A percentile compares a stretch with the other conserved stretches of the same genome.
phyloP scores from a whole-genome alignment of 1,140 invertebrate species.

The Pseudoatta argentina region DNA sequence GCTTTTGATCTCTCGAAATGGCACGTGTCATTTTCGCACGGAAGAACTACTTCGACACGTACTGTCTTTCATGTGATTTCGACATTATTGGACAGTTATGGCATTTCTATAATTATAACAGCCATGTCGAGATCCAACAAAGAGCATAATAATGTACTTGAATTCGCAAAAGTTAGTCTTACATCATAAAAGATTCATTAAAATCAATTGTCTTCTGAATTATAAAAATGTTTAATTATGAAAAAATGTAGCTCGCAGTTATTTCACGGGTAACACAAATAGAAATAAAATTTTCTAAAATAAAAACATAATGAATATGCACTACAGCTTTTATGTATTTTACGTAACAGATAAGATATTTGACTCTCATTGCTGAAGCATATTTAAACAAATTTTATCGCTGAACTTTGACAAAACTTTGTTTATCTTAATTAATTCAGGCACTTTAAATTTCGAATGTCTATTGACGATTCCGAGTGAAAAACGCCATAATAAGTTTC shows the following conservation, averaged over 20 bases:
- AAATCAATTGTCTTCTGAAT: slow-evolving; percentile 8
- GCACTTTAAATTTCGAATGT: not conserved
- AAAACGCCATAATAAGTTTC: not conserved
- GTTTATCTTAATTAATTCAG: not conserved
- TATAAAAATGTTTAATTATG: not conserved
- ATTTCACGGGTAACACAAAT: not conserved
- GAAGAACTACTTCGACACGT: slow-evolving; percentile 1
- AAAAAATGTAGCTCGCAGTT: not conserved
- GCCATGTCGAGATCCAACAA: not conserved
- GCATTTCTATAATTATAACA: slow-evolving; percentile 19
- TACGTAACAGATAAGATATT: not conserved
- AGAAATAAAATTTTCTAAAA: too few relatives aligned
- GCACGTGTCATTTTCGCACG: slow-evolving; percentile 14
- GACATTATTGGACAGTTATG: slow-evolving; percentile 26
- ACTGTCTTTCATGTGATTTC: slow-evolving; percentile 12
- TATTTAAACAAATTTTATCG: slow-evolving; percentile 8
- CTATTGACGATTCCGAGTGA: not conserved
- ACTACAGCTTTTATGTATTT: not conserved
- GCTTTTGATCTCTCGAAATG: slow-evolving; percentile 36
- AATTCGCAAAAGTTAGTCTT: not conserved
- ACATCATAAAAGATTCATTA: not conserved
- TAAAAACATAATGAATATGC: not conserved
- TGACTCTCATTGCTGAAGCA: not conserved
- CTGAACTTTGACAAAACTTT: not conserved
- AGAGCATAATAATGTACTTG: not conserved